Percentiles rank a stretch among this genome's conserved stretches.
These are phyloP conservation scores for Osmoderma eremita DNA, from an alignment of 2,888 invertebrate genomes.

Conservation along the genomic window DNA sequence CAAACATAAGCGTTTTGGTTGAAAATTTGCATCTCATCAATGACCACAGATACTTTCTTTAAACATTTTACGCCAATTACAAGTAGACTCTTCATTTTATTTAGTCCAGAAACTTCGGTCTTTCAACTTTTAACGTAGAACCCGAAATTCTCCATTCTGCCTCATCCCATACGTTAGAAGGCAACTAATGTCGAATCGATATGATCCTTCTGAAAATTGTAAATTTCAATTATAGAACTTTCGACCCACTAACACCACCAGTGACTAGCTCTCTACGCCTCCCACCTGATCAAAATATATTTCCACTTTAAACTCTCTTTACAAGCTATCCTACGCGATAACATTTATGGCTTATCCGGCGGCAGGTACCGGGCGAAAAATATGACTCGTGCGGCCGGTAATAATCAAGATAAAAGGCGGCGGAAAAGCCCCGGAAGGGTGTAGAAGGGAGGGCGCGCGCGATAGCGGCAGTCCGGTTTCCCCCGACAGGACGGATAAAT, in stretches of 20 bases:
- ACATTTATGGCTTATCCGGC: conserved; percentile 48
- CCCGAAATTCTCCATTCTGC: background rate
- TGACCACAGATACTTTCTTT: too few species aligned
- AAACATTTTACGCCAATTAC: too few species aligned
- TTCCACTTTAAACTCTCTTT: conserved; percentile 38
- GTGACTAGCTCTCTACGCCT: background rate
- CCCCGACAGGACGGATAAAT: conserved; percentile 57
- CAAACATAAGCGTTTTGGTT: too few species aligned
- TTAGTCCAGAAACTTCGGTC: background rate
- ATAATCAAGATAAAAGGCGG: conserved; percentile 61
- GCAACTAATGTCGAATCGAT: conserved; percentile 19
- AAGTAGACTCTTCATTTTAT: too few species aligned
- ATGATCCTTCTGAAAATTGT: conserved; percentile 21
- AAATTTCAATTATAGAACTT: conserved; percentile 44
- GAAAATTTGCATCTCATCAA: too few species aligned
- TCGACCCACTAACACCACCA: conserved; percentile 14
- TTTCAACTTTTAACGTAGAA: background rate
- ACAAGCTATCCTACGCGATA: conserved; percentile 45
- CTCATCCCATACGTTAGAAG: background rate
- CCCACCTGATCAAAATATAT: conserved; percentile 32
- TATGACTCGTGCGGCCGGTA: conserved; percentile 49
- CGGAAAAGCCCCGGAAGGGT: too few species aligned
- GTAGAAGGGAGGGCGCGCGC: too few species aligned
- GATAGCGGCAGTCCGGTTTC: background rate
- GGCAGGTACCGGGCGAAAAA: conserved; percentile 33